Conservation (phyloP, 2,888 invertebrate genomes). For the Drosophila longiperda region DNA sequence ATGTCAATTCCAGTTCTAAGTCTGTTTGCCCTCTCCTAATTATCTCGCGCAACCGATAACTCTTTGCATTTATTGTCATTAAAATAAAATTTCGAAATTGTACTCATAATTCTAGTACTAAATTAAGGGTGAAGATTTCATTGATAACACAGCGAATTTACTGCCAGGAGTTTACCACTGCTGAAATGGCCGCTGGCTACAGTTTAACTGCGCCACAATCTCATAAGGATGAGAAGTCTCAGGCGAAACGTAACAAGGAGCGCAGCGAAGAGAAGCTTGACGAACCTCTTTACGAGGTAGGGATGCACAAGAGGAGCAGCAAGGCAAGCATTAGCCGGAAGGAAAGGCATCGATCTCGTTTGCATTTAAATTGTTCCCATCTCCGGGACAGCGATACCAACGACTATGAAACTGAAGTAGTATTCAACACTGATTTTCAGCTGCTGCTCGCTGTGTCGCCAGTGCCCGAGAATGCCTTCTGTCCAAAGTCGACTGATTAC, state of each 20-base stretch:
- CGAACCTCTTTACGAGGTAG: neutral
- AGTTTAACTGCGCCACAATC: neutral
- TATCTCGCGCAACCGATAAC: too few relatives aligned
- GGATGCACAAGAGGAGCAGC: neutral
- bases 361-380: neutral
- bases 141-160: neutral
- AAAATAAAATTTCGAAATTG: slow-evolving; percentile 23
- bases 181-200: slow-evolving; percentile 15
- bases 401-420: neutral
- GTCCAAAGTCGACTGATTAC: slow-evolving; percentile 47
- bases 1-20: neutral
- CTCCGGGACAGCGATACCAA: neutral
- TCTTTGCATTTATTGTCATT: slow-evolving; percentile 13
- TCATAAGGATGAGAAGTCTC: neutral
- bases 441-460: slow-evolving; percentile 66
- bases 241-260: neutral
- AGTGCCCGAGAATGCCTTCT: slow-evolving; percentile 59
- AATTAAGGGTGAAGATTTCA: slow-evolving; percentile 4
- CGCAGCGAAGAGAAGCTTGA: neutral
- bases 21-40: neutral
- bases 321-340: neutral
- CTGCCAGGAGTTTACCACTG: neutral
- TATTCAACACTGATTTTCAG: slow-evolving; percentile 69
- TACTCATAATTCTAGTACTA: slow-evolving; percentile 32
- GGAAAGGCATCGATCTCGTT: neutral